These are phyloP conservation scores for Drosophila biarmipes DNA, from an alignment of 1,140 invertebrate genomes.

Conservation along the genomic window DNA sequence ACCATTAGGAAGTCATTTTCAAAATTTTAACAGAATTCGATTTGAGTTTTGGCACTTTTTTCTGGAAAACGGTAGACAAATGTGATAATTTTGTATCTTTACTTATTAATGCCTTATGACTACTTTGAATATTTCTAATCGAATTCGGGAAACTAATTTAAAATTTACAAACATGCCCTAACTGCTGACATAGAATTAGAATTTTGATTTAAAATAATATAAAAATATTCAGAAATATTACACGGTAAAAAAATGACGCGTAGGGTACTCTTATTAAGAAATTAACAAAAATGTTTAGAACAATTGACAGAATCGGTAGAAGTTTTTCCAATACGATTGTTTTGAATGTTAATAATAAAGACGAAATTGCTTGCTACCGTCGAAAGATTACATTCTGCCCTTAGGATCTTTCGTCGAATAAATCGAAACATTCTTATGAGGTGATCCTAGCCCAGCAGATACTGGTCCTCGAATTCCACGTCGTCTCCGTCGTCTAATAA, in stretches of 20 bases:
- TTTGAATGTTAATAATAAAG: background rate
- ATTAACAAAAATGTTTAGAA: too few relatives aligned
- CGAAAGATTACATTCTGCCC: constrained; percentile 7
- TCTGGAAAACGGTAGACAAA: background rate
- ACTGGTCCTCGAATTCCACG: constrained; percentile 67
- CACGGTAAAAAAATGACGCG: too few relatives aligned
- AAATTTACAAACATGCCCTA: background rate
- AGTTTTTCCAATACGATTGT: background rate
- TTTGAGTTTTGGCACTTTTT: constrained; percentile 2
- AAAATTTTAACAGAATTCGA: background rate
- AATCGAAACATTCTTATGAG: background rate
- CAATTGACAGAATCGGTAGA: too few relatives aligned
- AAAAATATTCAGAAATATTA: too few relatives aligned
- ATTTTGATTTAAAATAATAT: too few relatives aligned
- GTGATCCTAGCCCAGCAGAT: constrained; percentile 61
- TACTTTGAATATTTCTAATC: background rate
- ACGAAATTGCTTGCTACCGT: background rate
- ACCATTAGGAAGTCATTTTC: background rate
- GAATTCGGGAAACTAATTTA: background rate
- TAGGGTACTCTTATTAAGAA: too few relatives aligned
- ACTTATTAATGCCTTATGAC: background rate
- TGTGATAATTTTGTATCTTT: background rate
- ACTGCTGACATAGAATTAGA: too few relatives aligned
- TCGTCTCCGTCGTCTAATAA: constrained; percentile 55
- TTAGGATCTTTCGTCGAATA: background rate